Evolutionary conservation across 92 coral and sea anemone genomes (phyloP), one percentile per base, ranked within the genome.

Genomic region (Zoanthus solanderi): DNA sequence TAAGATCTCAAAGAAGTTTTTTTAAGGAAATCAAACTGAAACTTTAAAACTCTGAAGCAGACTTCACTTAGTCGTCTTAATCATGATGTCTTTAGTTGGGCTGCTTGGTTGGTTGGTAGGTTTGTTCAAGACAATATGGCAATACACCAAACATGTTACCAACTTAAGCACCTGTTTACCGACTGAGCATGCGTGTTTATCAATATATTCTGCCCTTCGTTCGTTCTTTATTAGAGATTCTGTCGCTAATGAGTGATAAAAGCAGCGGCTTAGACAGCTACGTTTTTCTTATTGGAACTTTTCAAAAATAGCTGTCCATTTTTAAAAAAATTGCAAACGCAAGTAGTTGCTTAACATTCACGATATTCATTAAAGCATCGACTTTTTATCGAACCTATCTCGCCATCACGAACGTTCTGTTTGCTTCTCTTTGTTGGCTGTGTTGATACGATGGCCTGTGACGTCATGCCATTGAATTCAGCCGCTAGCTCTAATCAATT

Each of bases 61-160:
- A 47, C 60, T 48, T 66, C 60, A 52, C 75, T 65, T 52, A 46
- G 52, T 82, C 53, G 69, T 17, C 45, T 31, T 69, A 11, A 52
- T 61, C 63, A 48, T 67, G 16, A 72, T 63, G 80, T 83, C 58
- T 69, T 77, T 65, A 65, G 93, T 69, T 73, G 42, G 75, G 90
- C 83, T 80, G 91, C 90, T 84, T 88, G 92, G 88, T 93, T 91
- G 90, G 94, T 85, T 90, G 97, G 93, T 94, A 93, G 92, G 94
- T 89, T 87, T 84, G 92, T 88, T 76, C 75, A 77, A 93, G 95
- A 94, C 95, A 95, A 95, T 95, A 90, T 89, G 89, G 90, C 91
- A 83, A 83, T 80, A 84, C 76, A 84, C 45, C 71, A 84, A 86
- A 65, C 66, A 84, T 85, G 92, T 83, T 83, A 91, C 94, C 71